phyloP scores from a whole-genome alignment of 2,797 vertebrate genomes.

The Takifugu ocellatus region DNA sequence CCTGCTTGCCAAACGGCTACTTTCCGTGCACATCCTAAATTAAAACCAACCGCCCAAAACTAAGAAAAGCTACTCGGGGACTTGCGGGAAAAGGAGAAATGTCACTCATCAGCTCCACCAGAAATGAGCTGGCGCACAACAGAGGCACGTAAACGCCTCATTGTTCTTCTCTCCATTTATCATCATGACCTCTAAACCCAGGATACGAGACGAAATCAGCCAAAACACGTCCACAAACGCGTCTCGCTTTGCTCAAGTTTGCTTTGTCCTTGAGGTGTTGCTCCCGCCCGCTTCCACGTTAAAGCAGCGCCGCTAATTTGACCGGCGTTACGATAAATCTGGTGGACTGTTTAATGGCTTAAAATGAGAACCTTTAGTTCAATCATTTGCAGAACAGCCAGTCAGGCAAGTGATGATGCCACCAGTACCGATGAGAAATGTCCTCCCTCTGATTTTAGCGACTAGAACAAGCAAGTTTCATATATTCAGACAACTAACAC shows the following conservation, averaged over 20 bases:
- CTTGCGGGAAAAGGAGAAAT: constrained; percentile 41
- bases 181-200: constrained; percentile 19
- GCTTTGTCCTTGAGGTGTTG: background rate
- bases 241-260: constrained; percentile 2
- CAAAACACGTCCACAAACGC: constrained; percentile 13
- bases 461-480: too few relatives aligned
- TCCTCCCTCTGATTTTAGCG: too few relatives aligned
- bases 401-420: too few relatives aligned
- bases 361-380: too few relatives aligned
- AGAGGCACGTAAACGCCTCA: constrained; percentile 40
- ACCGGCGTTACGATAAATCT: background rate
- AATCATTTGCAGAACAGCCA: too few relatives aligned
- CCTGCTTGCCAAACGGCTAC: background rate
- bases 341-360: too few relatives aligned
- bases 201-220: background rate
- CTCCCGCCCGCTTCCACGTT: background rate
- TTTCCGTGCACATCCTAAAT: constrained; percentile 21
- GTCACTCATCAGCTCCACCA: constrained; percentile 27
- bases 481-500: too few relatives aligned
- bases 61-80: constrained; percentile 5
- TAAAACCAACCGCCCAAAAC: constrained; percentile 21
- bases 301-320: background rate
- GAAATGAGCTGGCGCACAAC: constrained; percentile 35
- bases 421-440: too few relatives aligned
- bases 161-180: constrained; percentile 29